Evolutionary conservation across 2,797 vertebrate genomes (phyloP).

Genomic region (Spinus olivaceus): DNA sequence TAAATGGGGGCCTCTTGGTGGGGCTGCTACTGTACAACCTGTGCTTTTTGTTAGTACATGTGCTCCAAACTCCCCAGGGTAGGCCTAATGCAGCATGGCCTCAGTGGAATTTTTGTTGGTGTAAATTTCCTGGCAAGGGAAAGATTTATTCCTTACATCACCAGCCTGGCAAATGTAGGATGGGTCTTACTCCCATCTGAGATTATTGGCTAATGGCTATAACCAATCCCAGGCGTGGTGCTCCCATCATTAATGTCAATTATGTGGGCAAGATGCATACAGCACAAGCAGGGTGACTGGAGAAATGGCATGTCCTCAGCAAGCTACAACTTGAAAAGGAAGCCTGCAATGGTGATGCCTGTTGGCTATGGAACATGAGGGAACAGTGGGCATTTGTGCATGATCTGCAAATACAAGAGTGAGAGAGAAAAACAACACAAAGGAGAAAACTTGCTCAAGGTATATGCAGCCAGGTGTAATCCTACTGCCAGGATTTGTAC

Average conservation of each 20-base stretch:
- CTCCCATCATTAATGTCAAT: slow-evolving; percentile 32
- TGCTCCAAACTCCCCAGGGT: not conserved
- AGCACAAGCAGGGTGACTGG: not conserved
- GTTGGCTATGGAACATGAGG: slow-evolving; percentile 47
- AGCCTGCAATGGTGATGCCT: slow-evolving; percentile 51
- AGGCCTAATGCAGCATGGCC: not conserved
- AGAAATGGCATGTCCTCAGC: slow-evolving; percentile 17
- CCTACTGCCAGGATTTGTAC: not conserved
- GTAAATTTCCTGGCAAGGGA: not conserved
- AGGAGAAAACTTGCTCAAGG: slow-evolving; percentile 4
- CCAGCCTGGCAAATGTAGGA: not conserved
- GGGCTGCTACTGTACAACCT: not conserved
- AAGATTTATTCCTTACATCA: not conserved
- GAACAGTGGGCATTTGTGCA: slow-evolving; percentile 55
- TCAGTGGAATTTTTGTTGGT: not conserved
- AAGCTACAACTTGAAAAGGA: slow-evolving; percentile 41
- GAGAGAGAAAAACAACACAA: slow-evolving; percentile 1
- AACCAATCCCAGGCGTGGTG: not conserved
- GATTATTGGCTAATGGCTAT: slow-evolving; percentile 46
- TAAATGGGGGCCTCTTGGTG: not conserved
- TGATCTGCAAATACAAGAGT: slow-evolving; percentile 5
- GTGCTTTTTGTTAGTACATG: not conserved
- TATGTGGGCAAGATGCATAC: slow-evolving; percentile 27
- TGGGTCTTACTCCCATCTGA: not conserved
- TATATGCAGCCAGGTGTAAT: not conserved